Base-by-base conservation (phyloP, 2,797 vertebrate species). In the Telmatherina bonti region DNA sequence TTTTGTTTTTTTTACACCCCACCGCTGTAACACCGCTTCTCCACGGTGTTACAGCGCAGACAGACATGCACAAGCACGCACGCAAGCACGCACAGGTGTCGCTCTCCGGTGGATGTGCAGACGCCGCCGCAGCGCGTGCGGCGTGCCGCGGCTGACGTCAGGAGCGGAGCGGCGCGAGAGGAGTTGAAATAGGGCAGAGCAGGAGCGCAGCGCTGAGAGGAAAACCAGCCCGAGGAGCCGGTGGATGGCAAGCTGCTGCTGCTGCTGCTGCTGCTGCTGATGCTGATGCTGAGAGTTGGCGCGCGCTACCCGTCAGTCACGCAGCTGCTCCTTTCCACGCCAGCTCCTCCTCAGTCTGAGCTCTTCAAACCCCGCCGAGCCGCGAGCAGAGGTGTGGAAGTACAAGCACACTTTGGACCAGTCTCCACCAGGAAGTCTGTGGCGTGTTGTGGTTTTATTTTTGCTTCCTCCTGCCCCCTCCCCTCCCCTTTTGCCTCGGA, bases 171-270 rank as follows among this genome's bases (percentile, higher is more conserved):
- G 82, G 92, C 92, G 92, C 72, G 93, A 84, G 95, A 88, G 93
- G 85, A 67, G 90, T 86, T 92, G 91, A 98, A 96, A 98, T 96
- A 97, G 96, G 92, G 95, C 95, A 94, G 93, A 93, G 84, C 89
- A 73, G 76, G 76, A 79, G 83, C 85, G 79, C 36, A 81, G 83
- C 83, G 91, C 90, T 30, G 85, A 89, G 83, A 91, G 88, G 70
- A 85, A n/a, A 79, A 76, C 72, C 76, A 86, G 53, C 90, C 93
- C 69, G 69, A 74, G 76, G 79, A 90, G 87, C 88, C 79, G 87
- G 88, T 89, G 85, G 84, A 93, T 89, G 93, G 89, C 80, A 35
- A 72, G 86, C 86, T 86, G 82, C 86, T 62, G 85, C n/a, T n/a
- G n/a, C n/a, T n/a, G n/a, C n/a, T n/a, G n/a, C n/a, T n/a, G n/a